phyloP scores from a whole-genome alignment of 1,140 invertebrate species.

The Panagrolaimus sp. region DNA sequence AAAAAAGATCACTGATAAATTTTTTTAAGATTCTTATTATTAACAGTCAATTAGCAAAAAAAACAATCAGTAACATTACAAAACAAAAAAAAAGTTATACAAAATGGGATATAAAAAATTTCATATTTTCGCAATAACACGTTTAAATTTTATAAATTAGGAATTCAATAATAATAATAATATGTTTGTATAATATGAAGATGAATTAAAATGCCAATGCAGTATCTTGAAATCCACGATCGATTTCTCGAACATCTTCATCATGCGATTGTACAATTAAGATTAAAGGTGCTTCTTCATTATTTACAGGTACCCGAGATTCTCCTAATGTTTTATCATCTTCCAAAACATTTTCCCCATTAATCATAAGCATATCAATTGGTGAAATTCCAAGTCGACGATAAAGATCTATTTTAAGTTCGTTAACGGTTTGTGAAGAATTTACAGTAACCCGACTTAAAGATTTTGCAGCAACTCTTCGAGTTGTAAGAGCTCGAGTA shows the following conservation, averaged over 20 bases:
- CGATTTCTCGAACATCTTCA: conserved; percentile 1
- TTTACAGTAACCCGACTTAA: background rate
- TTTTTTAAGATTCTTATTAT: no score
- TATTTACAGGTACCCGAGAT: background rate
- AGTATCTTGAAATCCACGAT: conserved; percentile 14
- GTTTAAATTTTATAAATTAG: no score
- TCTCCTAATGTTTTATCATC: background rate
- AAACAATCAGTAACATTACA: no score
- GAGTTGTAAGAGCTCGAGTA: background rate
- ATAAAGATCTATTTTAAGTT: background rate
- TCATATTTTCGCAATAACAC: no score
- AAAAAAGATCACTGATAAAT: no score
- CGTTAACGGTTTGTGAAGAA: background rate
- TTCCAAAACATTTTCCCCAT: background rate
- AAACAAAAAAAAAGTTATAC: no score
- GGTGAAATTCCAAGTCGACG: conserved; percentile 4
- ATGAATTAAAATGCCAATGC: conserved; percentile 14
- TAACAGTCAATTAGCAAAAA: no score
- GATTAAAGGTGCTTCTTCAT: conserved; percentile 3
- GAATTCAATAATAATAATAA: no score
- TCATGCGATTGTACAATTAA: background rate
- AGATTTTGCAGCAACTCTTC: background rate
- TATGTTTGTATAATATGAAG: no score
- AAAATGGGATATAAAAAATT: no score
- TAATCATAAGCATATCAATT: background rate